Conservation (phyloP, 1,140 invertebrate species). For the Gonatopus flavifemur region DNA sequence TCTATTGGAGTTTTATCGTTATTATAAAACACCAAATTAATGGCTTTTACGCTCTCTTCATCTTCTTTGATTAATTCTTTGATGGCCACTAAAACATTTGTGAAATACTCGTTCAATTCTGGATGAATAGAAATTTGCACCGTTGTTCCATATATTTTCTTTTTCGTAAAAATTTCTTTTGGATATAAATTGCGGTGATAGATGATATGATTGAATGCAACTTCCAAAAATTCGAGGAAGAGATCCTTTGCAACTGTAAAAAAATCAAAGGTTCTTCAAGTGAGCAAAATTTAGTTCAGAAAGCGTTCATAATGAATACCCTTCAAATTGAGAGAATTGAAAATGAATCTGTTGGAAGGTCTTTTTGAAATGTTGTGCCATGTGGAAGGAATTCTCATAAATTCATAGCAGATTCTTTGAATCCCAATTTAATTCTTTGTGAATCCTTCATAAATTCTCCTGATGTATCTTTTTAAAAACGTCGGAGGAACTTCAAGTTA, state of each 20-base stretch:
- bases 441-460: too few relatives aligned
- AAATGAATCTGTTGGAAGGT: too few relatives aligned
- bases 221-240: constrained; percentile 62
- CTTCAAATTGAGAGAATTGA: too few relatives aligned
- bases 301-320: not conserved
- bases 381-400: too few relatives aligned
- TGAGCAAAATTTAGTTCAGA: not conserved
- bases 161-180: constrained; percentile 60
- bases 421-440: too few relatives aligned
- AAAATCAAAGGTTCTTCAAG: constrained; percentile 7
- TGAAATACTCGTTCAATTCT: constrained; percentile 63
- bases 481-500: too few relatives aligned
- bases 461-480: too few relatives aligned
- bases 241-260: constrained; percentile 47
- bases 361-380: too few relatives aligned
- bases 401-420: too few relatives aligned
- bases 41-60: constrained; percentile 46
- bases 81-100: constrained; percentile 56
- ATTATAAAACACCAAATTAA: constrained; percentile 55
- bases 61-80: constrained; percentile 53
- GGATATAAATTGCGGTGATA: constrained; percentile 63
- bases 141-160: constrained; percentile 62
- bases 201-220: constrained; percentile 63
- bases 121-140: constrained; percentile 63
- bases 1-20: constrained; percentile 45